These are phyloP conservation scores for Pogona vitticeps DNA, from an alignment of 2,113 vertebrate genomes.

Conservation along the genomic window DNA sequence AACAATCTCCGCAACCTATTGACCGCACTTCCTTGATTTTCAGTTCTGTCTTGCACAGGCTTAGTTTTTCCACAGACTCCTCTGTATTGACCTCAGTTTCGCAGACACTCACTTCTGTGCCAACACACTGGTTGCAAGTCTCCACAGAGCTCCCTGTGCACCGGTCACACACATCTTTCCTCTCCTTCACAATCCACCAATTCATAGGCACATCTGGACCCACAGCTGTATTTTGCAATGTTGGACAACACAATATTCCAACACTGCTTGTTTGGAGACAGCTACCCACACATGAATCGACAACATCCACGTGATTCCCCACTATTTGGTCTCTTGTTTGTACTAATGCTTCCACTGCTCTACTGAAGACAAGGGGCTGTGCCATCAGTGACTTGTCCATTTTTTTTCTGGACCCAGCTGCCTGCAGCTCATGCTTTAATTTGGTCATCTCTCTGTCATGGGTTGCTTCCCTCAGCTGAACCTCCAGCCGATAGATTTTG, in stretches of 20 bases:
- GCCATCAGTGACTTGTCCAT: slow-evolving; percentile 85
- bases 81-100: slow-evolving; percentile 87
- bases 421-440: slow-evolving; percentile 92
- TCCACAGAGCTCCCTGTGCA: slow-evolving; percentile 70
- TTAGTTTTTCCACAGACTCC: slow-evolving; percentile 47
- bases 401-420: slow-evolving; percentile 87
- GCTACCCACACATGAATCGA: slow-evolving; percentile 72
- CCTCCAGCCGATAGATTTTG: slow-evolving; percentile 92
- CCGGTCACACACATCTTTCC: slow-evolving; percentile 75
- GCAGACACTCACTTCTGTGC: slow-evolving; percentile 69
- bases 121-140: slow-evolving; percentile 73
- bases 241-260: slow-evolving; percentile 80
- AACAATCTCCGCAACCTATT: slow-evolving; percentile 87
- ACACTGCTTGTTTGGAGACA: slow-evolving; percentile 67
- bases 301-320: slow-evolving; percentile 77
- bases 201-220: slow-evolving; percentile 87
- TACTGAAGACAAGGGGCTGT: slow-evolving; percentile 81
- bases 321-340: slow-evolving; percentile 83
- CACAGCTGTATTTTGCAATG: slow-evolving; percentile 3
- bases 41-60: slow-evolving; percentile 43
- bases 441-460: slow-evolving; percentile 95
- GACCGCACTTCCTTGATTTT: slow-evolving; percentile 72
- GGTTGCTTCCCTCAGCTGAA: slow-evolving; percentile 91
- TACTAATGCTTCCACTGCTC: slow-evolving; percentile 81
- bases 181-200: slow-evolving; percentile 83